Percentiles rank a stretch among this genome's conserved stretches.
These are phyloP conservation scores for Nycticryphes semicollaris DNA, from an alignment of 2,113 vertebrate genomes.

Conservation along the genomic window DNA sequence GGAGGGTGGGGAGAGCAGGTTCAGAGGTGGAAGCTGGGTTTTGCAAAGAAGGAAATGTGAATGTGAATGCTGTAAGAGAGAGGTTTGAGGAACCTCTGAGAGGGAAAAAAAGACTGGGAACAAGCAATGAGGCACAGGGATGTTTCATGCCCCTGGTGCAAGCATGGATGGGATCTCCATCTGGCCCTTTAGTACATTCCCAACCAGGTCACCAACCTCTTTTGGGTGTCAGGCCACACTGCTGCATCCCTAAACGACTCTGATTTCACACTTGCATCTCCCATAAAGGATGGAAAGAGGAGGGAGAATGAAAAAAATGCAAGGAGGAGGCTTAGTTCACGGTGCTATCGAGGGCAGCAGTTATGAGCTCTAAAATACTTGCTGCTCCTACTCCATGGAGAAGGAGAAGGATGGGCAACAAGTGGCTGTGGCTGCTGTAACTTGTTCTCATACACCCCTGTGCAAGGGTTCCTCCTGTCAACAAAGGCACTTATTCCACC, in stretches of 20 bases:
- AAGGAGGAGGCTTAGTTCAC: not conserved
- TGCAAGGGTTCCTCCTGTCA: not conserved
- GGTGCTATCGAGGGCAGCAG: not conserved
- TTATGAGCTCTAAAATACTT: not conserved
- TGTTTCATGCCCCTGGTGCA: accelerated
- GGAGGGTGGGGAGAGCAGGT: not conserved
- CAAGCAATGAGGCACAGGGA: not conserved
- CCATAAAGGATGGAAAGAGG: not conserved
- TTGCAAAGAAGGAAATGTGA: not conserved
- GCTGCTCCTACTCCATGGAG: not conserved
- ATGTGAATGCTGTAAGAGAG: not conserved
- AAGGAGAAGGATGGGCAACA: not conserved
- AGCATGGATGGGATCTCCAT: not conserved
- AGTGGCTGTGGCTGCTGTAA: not conserved
- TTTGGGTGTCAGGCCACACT: not conserved
- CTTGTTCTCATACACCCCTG: not conserved
- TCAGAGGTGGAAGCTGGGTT: not conserved
- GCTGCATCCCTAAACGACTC: not conserved
- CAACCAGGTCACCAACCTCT: not conserved
- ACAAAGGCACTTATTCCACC: not conserved
- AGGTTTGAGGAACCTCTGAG: not conserved
- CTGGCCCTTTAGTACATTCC: not conserved
- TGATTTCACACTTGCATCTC: not conserved
- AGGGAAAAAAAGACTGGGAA: not conserved
- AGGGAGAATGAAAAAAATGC: not conserved